phyloP scores from a whole-genome alignment of 2,797 vertebrate genomes.

The Protosalanx chinensis region DNA sequence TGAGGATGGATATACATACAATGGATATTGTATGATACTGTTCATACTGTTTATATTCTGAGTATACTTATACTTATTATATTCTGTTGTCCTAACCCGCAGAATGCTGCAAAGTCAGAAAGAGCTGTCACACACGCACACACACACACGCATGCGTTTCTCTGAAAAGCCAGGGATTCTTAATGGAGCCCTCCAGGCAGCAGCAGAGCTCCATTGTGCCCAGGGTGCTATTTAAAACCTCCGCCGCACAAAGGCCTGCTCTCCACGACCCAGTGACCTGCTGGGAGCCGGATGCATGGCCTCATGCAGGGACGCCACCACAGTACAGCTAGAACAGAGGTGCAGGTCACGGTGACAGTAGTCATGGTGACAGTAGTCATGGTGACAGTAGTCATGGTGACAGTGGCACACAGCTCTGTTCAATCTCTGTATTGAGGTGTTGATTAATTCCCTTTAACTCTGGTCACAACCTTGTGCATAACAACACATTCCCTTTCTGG shows the following conservation, averaged over 20 bases:
- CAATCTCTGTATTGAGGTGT: no score
- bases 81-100: not conserved
- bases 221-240: constrained; percentile 20
- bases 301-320: constrained; percentile 22
- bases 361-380: no score
- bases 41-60: no score
- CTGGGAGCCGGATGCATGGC: constrained; percentile 19
- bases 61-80: no score
- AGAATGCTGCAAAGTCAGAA: not conserved
- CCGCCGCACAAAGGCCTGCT: constrained; percentile 21
- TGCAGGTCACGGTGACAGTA: not conserved
- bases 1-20: no score
- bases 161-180: constrained; percentile 33
- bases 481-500: not conserved
- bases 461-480: not conserved
- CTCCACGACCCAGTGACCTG: no score
- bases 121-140: not conserved
- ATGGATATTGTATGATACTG: no score
- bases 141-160: not conserved
- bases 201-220: constrained; percentile 18
- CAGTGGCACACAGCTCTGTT: no score
- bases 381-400: no score
- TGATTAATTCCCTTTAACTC: no score
- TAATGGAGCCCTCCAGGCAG: constrained; percentile 58
- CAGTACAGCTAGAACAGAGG: constrained; percentile 25